phyloP scores from a whole-genome alignment of 2,888 invertebrate species.

The Melanostoma mellinum region DNA sequence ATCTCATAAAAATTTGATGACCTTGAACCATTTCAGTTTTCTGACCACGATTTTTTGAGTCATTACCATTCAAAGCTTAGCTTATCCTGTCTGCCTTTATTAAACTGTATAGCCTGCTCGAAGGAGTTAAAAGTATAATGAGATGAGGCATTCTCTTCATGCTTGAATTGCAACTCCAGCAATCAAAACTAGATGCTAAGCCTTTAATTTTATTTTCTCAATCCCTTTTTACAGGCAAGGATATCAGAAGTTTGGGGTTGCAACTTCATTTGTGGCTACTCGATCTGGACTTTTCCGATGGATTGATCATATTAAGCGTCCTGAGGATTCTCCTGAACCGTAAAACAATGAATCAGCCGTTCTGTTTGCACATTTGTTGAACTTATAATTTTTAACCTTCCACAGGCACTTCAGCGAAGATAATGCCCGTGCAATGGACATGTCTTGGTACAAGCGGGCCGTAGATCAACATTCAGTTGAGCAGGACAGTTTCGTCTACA shows the following conservation, averaged over 20 bases:
- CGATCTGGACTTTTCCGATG: slow-evolving; percentile 94
- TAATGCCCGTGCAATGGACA: slow-evolving; percentile 92
- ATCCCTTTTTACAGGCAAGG: slow-evolving; percentile 87
- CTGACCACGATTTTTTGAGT: no score
- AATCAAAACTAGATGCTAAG: not conserved
- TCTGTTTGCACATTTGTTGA: slow-evolving; percentile 22
- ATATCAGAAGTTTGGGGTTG: slow-evolving; percentile 92
- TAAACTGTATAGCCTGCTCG: slow-evolving; percentile 26
- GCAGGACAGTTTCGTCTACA: slow-evolving; percentile 95
- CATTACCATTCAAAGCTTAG: not conserved
- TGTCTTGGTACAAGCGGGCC: slow-evolving; percentile 94
- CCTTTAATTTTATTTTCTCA: not conserved
- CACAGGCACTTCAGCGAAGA: slow-evolving; percentile 91
- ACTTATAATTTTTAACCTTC: not conserved
- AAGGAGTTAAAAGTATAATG: slow-evolving; percentile 31
- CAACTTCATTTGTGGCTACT: slow-evolving; percentile 93
- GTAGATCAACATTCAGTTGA: slow-evolving; percentile 94
- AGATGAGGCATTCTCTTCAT: not conserved
- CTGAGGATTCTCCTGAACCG: slow-evolving; percentile 86
- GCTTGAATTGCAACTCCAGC: slow-evolving; percentile 24
- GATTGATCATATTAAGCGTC: slow-evolving; percentile 87
- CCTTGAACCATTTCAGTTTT: no score
- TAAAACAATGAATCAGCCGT: slow-evolving; percentile 81
- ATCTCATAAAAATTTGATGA: no score
- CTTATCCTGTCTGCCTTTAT: not conserved